phyloP scores from a whole-genome alignment of 2,888 invertebrate genomes.

The Colletes collaris region DNA sequence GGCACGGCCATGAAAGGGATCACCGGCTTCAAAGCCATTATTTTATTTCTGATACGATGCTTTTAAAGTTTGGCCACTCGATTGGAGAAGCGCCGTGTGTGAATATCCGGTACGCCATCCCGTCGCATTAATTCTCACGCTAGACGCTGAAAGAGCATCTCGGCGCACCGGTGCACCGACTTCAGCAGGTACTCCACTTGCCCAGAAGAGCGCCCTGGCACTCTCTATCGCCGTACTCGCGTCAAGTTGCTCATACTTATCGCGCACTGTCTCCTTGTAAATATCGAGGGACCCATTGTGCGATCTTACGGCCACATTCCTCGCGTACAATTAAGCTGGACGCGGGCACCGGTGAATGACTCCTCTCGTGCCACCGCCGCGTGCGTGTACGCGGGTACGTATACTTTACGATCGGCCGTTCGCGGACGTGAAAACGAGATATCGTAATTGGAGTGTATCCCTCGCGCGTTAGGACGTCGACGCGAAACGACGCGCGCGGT shows the following conservation, averaged over 20 bases:
- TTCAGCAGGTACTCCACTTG: slow-evolving; percentile 1
- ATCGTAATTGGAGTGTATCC: slow-evolving; percentile 66
- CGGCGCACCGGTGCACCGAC: background rate
- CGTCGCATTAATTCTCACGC: slow-evolving; percentile 13
- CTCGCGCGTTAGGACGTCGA: slow-evolving; percentile 40
- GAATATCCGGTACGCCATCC: background rate
- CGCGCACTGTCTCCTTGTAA: slow-evolving; percentile 52
- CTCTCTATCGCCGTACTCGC: slow-evolving; percentile 36
- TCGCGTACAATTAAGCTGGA: slow-evolving; percentile 54
- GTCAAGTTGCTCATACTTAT: slow-evolving; percentile 49
- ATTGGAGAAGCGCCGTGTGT: too few relatives aligned
- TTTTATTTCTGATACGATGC: too few relatives aligned
- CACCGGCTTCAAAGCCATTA: too few relatives aligned
- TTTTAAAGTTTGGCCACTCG: too few relatives aligned
- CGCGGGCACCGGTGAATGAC: slow-evolving; percentile 49
- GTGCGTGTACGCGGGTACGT: slow-evolving; percentile 29
- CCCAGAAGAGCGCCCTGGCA: background rate
- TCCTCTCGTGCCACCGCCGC: slow-evolving; percentile 24
- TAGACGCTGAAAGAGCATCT: background rate
- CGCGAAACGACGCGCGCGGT: slow-evolving; percentile 17
- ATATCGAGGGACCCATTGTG: slow-evolving; percentile 57
- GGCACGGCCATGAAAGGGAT: too few relatives aligned
- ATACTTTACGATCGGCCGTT: slow-evolving; percentile 44
- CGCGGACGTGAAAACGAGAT: slow-evolving; percentile 59
- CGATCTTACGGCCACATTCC: slow-evolving; percentile 49